Evolutionary conservation across 2,888 invertebrate species (phyloP).

Genomic region (Tinea pellionella): DNA sequence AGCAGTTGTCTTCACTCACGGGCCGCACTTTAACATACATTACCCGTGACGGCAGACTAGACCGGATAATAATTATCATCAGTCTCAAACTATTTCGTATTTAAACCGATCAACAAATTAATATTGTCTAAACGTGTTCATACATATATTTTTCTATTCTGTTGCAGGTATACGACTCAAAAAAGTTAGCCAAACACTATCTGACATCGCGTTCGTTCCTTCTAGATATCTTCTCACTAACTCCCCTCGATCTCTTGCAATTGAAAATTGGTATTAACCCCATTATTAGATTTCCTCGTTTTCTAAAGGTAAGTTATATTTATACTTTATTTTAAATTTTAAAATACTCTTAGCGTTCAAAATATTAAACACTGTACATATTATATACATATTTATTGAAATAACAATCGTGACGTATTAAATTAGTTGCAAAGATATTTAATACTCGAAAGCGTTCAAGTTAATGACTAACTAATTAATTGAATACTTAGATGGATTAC

Average conservation of each 20-base stretch:
- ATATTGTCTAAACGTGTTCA: too few species aligned
- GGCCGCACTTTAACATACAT: too few species aligned
- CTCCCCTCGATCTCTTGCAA: constrained; percentile 90
- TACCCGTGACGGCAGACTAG: too few species aligned
- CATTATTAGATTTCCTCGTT: constrained; percentile 88
- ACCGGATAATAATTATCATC: too few species aligned
- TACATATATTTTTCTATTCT: background rate
- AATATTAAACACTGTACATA: too few species aligned
- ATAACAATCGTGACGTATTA: too few species aligned
- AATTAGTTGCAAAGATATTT: background rate
- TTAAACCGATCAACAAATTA: too few species aligned
- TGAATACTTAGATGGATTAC: background rate
- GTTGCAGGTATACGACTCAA: constrained; percentile 85
- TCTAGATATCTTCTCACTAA: constrained; percentile 83
- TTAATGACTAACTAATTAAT: background rate
- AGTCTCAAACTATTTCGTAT: too few species aligned
- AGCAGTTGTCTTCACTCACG: too few species aligned
- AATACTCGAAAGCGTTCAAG: too few species aligned
- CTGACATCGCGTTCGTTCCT: constrained; percentile 85
- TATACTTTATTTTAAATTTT: background rate
- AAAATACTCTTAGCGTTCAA: too few species aligned
- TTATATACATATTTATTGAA: too few species aligned
- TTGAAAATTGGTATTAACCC: constrained; percentile 85
- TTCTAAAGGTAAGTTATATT: constrained; percentile 75
- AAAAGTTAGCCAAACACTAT: constrained; percentile 91